A percentile compares a stretch with the other conserved stretches of the same genome.
These are phyloP conservation scores for Diarsia brunnea DNA, from an alignment of 2,888 invertebrate species.

Conservation along the genomic window DNA sequence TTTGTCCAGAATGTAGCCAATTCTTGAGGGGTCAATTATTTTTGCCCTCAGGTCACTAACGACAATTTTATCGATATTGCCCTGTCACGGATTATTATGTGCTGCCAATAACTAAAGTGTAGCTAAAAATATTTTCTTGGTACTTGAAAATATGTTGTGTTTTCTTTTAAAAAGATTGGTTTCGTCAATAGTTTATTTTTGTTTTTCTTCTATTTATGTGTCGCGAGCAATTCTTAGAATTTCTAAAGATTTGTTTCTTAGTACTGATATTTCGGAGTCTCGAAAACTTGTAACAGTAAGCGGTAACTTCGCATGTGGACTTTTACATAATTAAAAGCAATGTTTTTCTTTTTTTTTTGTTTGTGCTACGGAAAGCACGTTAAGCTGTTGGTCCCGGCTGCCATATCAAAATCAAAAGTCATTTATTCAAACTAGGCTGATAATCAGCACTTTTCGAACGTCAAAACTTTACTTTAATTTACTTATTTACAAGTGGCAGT, in stretches of 20 bases:
- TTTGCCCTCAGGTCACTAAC: not conserved
- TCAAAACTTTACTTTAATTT: too few relatives aligned
- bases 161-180: not conserved
- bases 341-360: too few relatives aligned
- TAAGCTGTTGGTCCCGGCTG: too few relatives aligned
- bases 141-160: conserved; percentile 3
- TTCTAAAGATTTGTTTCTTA: not conserved
- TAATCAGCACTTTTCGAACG: too few relatives aligned
- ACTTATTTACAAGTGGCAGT: too few relatives aligned
- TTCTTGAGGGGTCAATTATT: conserved; percentile 19
- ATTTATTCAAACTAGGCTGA: too few relatives aligned
- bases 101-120: conserved; percentile 18
- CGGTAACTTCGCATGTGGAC: not conserved
- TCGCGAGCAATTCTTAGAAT: not conserved
- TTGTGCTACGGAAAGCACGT: too few relatives aligned
- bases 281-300: not conserved
- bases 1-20: too few relatives aligned
- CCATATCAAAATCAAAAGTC: too few relatives aligned
- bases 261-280: not conserved
- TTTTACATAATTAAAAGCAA: not conserved
- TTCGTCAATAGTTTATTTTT: not conserved
- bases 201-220: not conserved
- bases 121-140: conserved; percentile 8
- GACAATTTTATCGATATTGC: conserved; percentile 19
- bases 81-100: conserved; percentile 5